Evolutionary conservation across 2,888 invertebrate species (phyloP), one percentile per base, ranked within the genome.

Genomic region (Urechis unicinctus): DNA sequence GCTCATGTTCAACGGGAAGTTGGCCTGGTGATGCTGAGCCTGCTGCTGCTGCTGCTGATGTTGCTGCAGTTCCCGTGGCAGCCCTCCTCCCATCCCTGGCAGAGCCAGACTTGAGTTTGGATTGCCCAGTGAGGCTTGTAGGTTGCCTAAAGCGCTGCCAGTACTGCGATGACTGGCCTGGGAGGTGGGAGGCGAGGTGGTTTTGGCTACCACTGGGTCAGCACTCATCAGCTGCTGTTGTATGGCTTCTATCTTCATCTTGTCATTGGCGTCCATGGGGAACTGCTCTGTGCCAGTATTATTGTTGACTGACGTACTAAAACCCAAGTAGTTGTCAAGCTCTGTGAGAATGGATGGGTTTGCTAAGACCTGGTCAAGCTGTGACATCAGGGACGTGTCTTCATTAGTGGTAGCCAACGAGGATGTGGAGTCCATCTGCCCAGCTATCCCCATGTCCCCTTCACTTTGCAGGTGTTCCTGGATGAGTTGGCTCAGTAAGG

Each of bases 241-340:
- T 71, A 95, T 95, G 48, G 88, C 90, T 72, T 87, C 89, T 61
- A 94, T 94, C 60, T 88, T 89, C 79, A 86, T 85, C 74, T 87
- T 87, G 72, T 88, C 88, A 5, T 9, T 21, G 9, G 49, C 26
- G 24, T 21, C 22, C 46, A 22, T 4, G 9, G 36, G 36, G 9
- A 13, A 9, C 36, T 9, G 9, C 9, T 9, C 9, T 36, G 36
- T 13, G 9, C 9, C 36, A 17, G 9, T 36, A 36, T 17, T 36
- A 17, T 17, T 36, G 36, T 17, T 36, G 9, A 36, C 36, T 13
- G 36, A 17, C 9, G 9, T 17, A 9, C 9, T 17, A 17, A 36
- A 13, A 17, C 36, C 36, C 36, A 36, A 17, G 9, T 13, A 17
- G 36, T 36, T 36, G 17, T 36, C 36, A 9, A 36, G 36, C 36